A percentile compares a stretch with the other conserved stretches of the same genome.
Conservation (phyloP, 2,888 invertebrate species). For the Oegoconia quadripuncta region DNA sequence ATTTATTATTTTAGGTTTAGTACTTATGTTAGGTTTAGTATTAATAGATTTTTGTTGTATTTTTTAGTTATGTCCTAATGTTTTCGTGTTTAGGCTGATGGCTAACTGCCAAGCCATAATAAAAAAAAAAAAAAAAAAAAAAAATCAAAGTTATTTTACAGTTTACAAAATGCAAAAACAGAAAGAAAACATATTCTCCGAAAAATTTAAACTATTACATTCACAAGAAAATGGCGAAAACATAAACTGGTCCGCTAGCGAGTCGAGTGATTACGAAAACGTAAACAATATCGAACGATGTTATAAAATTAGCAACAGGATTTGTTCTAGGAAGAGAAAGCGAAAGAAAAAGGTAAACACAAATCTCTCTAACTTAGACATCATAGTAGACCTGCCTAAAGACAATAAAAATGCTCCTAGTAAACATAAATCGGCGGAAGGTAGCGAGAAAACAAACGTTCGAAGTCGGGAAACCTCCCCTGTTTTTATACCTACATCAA, state of each 20-base stretch:
- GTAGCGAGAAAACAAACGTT: constrained; percentile 12
- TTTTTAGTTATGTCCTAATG: no score
- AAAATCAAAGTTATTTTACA: not conserved
- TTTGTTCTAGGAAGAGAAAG: constrained; percentile 45
- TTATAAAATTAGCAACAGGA: constrained; percentile 22
- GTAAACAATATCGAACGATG: constrained; percentile 23
- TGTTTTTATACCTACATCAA: constrained; percentile 25
- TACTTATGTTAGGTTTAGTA: no score
- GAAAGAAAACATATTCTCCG: constrained; percentile 44
- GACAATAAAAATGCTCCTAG: constrained; percentile 17
- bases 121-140: not conserved
- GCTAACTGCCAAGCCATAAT: not conserved
- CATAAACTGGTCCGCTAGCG: constrained; percentile 61
- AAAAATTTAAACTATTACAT: constrained; percentile 52
- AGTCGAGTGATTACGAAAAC: constrained; percentile 59
- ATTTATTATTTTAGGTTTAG: no score
- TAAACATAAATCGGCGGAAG: constrained; percentile 35
- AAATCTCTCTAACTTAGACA: constrained; percentile 50
- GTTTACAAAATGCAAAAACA: constrained; percentile 39
- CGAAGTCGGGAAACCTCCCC: constrained; percentile 29
- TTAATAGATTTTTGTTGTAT: no score
- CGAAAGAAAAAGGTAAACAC: constrained; percentile 41
- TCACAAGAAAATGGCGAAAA: constrained; percentile 56
- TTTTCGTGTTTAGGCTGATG: no score
- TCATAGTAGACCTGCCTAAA: constrained; percentile 36